Percentiles rank a stretch among this genome's conserved stretches.
These are phyloP conservation scores for Kryphioiulus occultus DNA, from an alignment of 2,888 invertebrate genomes.

Conservation along the genomic window DNA sequence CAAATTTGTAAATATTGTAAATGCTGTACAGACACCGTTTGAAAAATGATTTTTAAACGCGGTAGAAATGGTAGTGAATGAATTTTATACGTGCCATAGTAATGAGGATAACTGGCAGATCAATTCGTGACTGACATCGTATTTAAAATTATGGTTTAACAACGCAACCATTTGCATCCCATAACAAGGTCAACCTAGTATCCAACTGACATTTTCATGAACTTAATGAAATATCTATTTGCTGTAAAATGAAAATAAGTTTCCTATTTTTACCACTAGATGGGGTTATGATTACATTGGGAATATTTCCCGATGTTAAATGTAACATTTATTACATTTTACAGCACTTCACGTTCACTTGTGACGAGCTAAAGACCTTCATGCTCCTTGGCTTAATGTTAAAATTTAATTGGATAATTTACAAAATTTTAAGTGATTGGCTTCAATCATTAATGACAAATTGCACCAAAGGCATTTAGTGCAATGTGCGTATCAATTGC, in stretches of 20 bases:
- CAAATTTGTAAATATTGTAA: conserved; percentile 2
- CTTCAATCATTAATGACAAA: too few species aligned
- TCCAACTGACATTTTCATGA: neutral
- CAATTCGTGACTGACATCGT: neutral
- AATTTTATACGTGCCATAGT: neutral
- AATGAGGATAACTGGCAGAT: neutral
- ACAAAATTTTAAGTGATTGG: too few species aligned
- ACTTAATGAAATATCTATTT: neutral
- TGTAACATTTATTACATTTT: neutral
- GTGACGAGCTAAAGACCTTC: too few species aligned
- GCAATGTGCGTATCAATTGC: too few species aligned
- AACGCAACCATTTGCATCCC: neutral
- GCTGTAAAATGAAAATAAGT: neutral
- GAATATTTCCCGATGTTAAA: neutral
- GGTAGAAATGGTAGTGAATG: neutral
- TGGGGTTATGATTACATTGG: neutral
- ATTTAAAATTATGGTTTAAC: neutral
- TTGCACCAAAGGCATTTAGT: too few species aligned
- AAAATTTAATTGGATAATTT: too few species aligned
- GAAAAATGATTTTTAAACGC: neutral
- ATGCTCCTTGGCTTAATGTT: too few species aligned
- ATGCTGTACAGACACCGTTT: neutral
- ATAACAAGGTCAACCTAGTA: neutral
- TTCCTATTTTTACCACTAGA: neutral
- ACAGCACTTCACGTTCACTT: too few species aligned